Evolutionary conservation across 2,113 vertebrate species (phyloP).

Genomic region (Talpa occidentalis): DNA sequence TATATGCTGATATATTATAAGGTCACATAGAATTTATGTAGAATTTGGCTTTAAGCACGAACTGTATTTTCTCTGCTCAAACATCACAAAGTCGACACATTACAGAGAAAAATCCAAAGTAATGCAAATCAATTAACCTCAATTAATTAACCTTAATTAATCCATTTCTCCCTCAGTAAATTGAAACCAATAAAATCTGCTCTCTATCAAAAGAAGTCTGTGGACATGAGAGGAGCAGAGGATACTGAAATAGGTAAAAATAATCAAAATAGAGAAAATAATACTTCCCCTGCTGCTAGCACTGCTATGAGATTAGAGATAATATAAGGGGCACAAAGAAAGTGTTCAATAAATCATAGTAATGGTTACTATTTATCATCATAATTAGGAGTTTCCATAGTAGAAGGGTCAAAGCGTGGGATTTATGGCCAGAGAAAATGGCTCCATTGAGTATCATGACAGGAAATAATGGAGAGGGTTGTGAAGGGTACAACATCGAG

Average conservation of each 20-base stretch:
- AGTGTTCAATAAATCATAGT: slow-evolving; percentile 4
- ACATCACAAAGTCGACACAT: slow-evolving; percentile 13
- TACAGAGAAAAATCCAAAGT: background rate
- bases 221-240: background rate
- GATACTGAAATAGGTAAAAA: background rate
- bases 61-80: slow-evolving; percentile 14
- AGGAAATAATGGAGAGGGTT: background rate
- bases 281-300: background rate
- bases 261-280: slow-evolving; percentile 9
- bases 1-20: background rate
- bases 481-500: background rate
- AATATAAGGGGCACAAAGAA: background rate
- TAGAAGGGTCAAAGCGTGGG: slow-evolving; percentile 14
- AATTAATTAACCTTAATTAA: background rate
- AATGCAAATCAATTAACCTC: background rate
- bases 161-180: slow-evolving; percentile 4
- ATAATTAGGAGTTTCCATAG: slow-evolving; percentile 12
- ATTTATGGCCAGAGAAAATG: background rate
- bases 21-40: background rate
- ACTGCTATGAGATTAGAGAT: background rate
- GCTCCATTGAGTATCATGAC: background rate
- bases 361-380: slow-evolving; percentile 53
- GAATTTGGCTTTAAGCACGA: slow-evolving; percentile 23
- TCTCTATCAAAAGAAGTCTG: background rate
- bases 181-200: slow-evolving; percentile 15